Percentiles rank a stretch among this genome's conserved stretches.
These are phyloP conservation scores for Carettochelys insculpta DNA, from an alignment of 2,113 vertebrate species.

Conservation along the genomic window DNA sequence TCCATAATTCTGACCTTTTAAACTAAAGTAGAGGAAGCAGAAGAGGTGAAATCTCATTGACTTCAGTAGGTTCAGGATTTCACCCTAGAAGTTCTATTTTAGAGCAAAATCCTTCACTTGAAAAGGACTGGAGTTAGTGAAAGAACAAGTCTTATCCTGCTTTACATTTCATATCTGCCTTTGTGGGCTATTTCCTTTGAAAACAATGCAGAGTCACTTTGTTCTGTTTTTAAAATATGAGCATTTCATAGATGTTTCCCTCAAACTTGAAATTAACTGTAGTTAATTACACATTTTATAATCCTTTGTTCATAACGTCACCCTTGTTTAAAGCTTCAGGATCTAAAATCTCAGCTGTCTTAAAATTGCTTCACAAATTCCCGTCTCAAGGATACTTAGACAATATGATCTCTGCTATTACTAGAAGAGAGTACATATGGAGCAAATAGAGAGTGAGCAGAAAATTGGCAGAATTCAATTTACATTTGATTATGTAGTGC, in stretches of 20 bases:
- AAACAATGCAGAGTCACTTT: neutral
- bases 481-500: constrained; percentile 8
- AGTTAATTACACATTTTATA: neutral
- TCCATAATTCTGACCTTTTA: neutral
- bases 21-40: neutral
- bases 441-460: neutral
- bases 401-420: neutral
- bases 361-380: neutral
- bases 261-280: neutral
- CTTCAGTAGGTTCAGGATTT: neutral
- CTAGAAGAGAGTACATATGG: neutral
- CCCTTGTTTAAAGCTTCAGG: neutral
- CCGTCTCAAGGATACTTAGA: neutral
- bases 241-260: neutral
- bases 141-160: neutral
- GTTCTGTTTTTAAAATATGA: neutral
- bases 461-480: constrained; percentile 39
- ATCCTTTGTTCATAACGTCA: neutral
- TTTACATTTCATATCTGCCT: neutral
- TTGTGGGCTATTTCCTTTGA: neutral
- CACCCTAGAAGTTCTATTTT: neutral
- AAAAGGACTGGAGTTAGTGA: neutral
- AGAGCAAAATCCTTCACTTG: neutral
- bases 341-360: neutral
- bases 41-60: neutral